phyloP scores from a whole-genome alignment of 1,140 invertebrate genomes.

The Acromyrmex echinatior region DNA sequence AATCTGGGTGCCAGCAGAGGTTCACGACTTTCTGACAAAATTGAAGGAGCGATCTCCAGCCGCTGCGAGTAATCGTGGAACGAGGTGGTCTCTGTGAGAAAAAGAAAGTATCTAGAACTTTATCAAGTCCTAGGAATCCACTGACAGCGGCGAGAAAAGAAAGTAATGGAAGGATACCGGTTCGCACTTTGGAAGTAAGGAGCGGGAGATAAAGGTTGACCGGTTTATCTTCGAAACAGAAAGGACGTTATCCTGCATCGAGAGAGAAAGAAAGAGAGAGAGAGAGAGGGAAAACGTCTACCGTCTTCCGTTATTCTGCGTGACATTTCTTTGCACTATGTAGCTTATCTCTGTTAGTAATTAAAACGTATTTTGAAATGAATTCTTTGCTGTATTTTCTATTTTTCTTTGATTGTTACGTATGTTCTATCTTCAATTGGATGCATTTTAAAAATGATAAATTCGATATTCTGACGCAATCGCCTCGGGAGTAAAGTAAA shows the following conservation, averaged over 20 bases:
- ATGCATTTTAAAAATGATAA: not conserved
- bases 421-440: not conserved
- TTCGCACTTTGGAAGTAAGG: constrained; percentile 57
- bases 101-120: constrained; percentile 48
- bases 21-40: constrained; percentile 68
- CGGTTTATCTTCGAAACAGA: constrained; percentile 72
- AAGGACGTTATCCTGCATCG: constrained; percentile 67
- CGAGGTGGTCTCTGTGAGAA: constrained; percentile 31
- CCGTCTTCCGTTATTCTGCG: not conserved
- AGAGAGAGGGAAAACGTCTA: not conserved
- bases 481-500: not conserved
- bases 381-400: not conserved
- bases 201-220: constrained; percentile 64
- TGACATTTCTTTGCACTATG: not conserved
- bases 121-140: constrained; percentile 66
- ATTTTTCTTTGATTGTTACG: not conserved
- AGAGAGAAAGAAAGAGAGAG: constrained; percentile 43
- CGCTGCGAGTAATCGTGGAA: constrained; percentile 67
- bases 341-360: not conserved
- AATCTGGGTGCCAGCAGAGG: constrained; percentile 46
- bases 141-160: constrained; percentile 57
- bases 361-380: not conserved
- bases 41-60: constrained; percentile 69
- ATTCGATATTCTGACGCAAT: not conserved
- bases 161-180: constrained; percentile 70